phyloP scores from a whole-genome alignment of 2,797 vertebrate species.

The Rhinogobio ventralis region DNA sequence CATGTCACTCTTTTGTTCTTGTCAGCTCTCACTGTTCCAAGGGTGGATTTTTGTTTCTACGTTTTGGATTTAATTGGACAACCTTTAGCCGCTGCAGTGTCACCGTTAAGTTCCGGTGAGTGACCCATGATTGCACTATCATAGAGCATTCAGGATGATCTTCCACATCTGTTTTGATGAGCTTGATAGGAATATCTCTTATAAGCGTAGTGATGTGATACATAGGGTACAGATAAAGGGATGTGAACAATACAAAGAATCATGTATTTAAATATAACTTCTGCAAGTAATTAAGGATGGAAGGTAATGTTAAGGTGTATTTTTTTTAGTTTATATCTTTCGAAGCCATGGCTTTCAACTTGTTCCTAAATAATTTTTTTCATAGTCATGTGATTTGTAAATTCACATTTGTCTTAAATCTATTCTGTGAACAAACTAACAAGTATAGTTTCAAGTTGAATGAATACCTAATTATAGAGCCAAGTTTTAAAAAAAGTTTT shows the following conservation, averaged over 20 bases:
- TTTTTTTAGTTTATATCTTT: background rate
- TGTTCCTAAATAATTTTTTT: background rate
- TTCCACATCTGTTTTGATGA: background rate
- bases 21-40: conserved; percentile 3
- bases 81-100: conserved; percentile 27
- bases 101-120: conserved; percentile 54
- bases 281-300: background rate
- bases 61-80: conserved; percentile 33
- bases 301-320: background rate
- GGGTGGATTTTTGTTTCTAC: conserved; percentile 24
- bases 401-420: background rate
- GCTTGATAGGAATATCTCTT: conserved; percentile 39
- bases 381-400: background rate
- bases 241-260: conserved; percentile 4
- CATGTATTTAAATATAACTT: background rate
- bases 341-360: background rate
- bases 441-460: background rate
- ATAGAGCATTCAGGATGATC: conserved; percentile 2
- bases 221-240: conserved; percentile 2
- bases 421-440: background rate
- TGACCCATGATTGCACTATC: conserved; percentile 40
- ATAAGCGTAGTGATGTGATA: conserved; percentile 21
- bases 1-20: conserved; percentile 39
- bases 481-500: background rate
- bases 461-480: background rate